Evolutionary conservation across 1,140 invertebrate genomes (phyloP).

Genomic region (Cydia pomonella): DNA sequence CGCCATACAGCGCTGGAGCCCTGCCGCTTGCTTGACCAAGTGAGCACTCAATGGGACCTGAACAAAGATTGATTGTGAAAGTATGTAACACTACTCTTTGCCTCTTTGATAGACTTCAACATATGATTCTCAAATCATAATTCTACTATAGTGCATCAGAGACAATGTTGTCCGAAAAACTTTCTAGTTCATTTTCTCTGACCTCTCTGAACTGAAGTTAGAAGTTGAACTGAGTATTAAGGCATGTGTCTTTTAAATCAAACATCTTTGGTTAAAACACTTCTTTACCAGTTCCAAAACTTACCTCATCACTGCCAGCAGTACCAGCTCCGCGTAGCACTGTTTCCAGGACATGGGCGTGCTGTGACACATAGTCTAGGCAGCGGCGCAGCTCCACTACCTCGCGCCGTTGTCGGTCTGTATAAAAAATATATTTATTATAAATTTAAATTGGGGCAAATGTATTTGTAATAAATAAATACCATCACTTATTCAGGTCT

Average conservation of each 20-base stretch:
- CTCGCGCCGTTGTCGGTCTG: conserved; percentile 68
- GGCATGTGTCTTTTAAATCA: too few relatives aligned
- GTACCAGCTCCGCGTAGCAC: conserved; percentile 56
- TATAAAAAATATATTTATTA: conserved; percentile 13
- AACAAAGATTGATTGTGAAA: neutral
- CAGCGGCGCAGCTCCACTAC: conserved; percentile 68
- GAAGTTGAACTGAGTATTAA: too few relatives aligned
- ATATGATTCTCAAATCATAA: too few relatives aligned
- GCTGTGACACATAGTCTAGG: conserved; percentile 71
- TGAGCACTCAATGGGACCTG: conserved; percentile 58
- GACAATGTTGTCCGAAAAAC: too few relatives aligned
- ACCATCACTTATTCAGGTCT: too few relatives aligned
- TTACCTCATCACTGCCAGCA: conserved; percentile 40
- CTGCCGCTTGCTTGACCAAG: conserved; percentile 65
- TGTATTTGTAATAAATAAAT: too few relatives aligned
- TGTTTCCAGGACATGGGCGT: conserved; percentile 66
- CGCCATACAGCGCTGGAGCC: conserved; percentile 73
- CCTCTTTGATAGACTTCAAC: neutral
- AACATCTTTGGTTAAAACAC: too few relatives aligned
- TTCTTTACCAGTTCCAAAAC: neutral
- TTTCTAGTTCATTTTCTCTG: too few relatives aligned
- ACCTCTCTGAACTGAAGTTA: too few relatives aligned
- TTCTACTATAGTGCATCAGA: too few relatives aligned
- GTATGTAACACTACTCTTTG: too few relatives aligned
- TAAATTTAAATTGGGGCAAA: neutral